These are phyloP conservation scores for Tyria jacobaeae DNA, from an alignment of 2,888 invertebrate species.

Conservation along the genomic window DNA sequence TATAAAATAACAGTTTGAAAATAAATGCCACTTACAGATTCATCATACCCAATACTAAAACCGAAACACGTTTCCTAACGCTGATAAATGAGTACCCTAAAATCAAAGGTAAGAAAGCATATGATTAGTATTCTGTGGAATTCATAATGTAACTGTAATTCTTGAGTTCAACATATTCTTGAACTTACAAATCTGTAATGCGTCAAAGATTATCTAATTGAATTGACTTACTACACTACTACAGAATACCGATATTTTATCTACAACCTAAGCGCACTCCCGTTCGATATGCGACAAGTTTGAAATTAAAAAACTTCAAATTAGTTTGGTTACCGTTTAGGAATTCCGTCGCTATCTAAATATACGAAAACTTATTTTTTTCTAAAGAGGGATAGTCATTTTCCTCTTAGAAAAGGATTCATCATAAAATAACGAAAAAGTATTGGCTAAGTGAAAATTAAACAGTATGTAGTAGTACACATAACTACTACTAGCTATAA, in stretches of 20 bases:
- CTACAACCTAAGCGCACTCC: conserved; percentile 21
- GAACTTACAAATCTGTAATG: conserved; percentile 1
- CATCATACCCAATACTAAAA: neutral
- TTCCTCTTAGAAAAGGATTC: too few species aligned
- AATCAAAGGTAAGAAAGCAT: neutral
- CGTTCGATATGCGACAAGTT: conserved; percentile 32
- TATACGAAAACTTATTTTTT: too few species aligned
- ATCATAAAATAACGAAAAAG: too few species aligned
- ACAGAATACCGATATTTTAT: conserved; percentile 2
- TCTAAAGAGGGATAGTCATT: too few species aligned
- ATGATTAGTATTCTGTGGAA: too few species aligned
- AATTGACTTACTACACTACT: conserved; percentile 3
- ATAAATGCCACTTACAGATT: neutral
- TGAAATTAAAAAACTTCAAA: conserved; percentile 48
- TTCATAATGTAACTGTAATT: too few species aligned
- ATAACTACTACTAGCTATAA: too few species aligned
- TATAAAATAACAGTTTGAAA: too few species aligned
- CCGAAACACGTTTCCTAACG: too few species aligned
- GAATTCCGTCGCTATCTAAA: conserved; percentile 7
- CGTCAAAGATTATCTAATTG: neutral
- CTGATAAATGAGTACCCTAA: neutral
- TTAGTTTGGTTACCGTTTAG: conserved; percentile 30
- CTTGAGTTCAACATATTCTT: too few species aligned
- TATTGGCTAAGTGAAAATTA: too few species aligned
- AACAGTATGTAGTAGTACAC: too few species aligned